phyloP scores from a whole-genome alignment of 2,797 vertebrate genomes.

The Sternotherus odoratus region DNA sequence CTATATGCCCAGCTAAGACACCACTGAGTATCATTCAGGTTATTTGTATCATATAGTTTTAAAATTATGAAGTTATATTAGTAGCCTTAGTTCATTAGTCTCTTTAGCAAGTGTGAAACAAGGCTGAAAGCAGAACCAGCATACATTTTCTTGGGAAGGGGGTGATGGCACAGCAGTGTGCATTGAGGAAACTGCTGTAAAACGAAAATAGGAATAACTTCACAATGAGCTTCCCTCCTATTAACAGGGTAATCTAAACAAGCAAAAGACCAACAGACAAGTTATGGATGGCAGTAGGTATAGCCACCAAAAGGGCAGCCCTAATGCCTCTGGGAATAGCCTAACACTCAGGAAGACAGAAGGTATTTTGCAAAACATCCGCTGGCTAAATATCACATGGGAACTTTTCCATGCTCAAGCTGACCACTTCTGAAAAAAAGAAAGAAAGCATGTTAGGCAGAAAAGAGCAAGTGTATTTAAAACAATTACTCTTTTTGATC shows the following conservation, averaged over 20 bases:
- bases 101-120: background rate
- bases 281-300: rapidly evolving
- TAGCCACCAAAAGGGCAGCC: background rate
- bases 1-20: background rate
- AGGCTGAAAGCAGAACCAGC: background rate
- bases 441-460: background rate
- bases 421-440: constrained; percentile 36
- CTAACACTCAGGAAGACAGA: background rate
- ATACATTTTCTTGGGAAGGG: background rate
- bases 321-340: background rate
- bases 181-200: background rate
- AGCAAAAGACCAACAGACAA: constrained; percentile 13
- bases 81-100: background rate
- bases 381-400: background rate
- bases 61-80: background rate
- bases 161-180: background rate
- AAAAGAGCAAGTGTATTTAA: background rate
- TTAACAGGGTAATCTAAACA: background rate
- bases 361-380: background rate
- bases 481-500: constrained; percentile 3
- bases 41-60: rapidly evolving
- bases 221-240: background rate
- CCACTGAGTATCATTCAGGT: background rate
- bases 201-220: background rate
- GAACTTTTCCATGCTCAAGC: constrained; percentile 1